Evolutionary conservation across 2,888 invertebrate species (phyloP), one percentile per base, ranked within the genome.

Genomic region (Tubulanus polymorphus): DNA sequence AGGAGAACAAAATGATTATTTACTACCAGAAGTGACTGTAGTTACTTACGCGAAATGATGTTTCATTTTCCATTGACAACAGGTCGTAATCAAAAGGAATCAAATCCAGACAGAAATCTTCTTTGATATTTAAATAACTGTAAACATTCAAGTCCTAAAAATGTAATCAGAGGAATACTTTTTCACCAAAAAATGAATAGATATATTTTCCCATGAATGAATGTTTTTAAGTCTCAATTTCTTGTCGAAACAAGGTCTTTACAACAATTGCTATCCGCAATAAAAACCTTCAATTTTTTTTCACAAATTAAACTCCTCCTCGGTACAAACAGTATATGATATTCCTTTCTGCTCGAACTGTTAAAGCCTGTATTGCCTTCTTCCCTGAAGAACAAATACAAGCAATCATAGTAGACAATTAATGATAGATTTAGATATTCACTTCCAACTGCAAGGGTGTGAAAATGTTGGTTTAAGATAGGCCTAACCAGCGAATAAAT

Each of bases 1-100:
- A 12, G 35, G n/a, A 32, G 35, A 32, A 32, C 35, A 12, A 32
- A n/a, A 32, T 12, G n/a, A 12, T n/a, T 12, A 12, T n/a, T n/a
- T n/a, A 32, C 35, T n/a, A 32, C 35, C 35, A 32, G 35, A 32
- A 32, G 35, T n/a, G n/a, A n/a, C 10, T 32, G n/a, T 12, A 32
- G n/a, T 32, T 10, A 32, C 35, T 32, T n/a, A 32, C 35, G 10
- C 86, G 61, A 8, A 62, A 60, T 23, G 89, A 87, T 69, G 86
- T 84, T 29, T 87, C 86, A 63, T 91, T 82, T 80, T 96, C 95
- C 87, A 96, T 88, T 0, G 95, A 93, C 67, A 96, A 85, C 10
- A 96, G 84, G 81, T 96, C 96, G 70, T 86, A 88, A 70, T 96
- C 95, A 69, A 95, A 86, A 0, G 94, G 93, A 73, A 91, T 90